These are phyloP conservation scores for Sitophilus oryzae DNA, from an alignment of 1,140 invertebrate genomes.

Conservation along the genomic window DNA sequence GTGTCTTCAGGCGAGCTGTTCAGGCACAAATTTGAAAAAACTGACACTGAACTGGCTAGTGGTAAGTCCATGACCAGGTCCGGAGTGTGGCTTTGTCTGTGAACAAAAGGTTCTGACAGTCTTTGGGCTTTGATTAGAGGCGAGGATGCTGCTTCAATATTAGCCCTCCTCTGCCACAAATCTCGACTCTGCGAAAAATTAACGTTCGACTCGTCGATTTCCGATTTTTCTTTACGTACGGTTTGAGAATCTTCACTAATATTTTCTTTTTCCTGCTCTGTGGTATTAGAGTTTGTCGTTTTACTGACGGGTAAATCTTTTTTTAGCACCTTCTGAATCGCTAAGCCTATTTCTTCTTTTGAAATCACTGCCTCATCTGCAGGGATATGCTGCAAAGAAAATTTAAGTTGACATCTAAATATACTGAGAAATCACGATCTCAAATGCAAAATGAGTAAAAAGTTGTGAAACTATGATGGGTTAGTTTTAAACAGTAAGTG, in stretches of 20 bases:
- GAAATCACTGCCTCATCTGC: not conserved
- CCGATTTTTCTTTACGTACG: conserved; percentile 16
- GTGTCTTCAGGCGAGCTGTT: conserved; percentile 26
- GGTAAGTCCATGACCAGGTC: conserved; percentile 88
- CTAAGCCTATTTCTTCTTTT: not conserved
- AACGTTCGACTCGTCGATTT: conserved; percentile 37
- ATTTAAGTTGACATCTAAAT: not conserved
- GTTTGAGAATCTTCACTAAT: conserved; percentile 4
- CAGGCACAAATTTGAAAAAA: conserved; percentile 22
- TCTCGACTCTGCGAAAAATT: conserved; percentile 50
- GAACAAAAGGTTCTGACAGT: conserved; percentile 47
- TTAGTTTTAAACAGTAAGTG: not conserved
- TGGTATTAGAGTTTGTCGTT: not conserved
- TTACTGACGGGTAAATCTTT: not conserved
- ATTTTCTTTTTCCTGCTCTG: not conserved
- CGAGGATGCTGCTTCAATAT: conserved; percentile 46
- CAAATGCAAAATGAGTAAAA: not conserved
- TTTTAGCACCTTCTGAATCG: not conserved
- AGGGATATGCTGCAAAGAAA: conserved; percentile 4
- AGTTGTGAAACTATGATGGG: not conserved
- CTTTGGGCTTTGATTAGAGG: conserved; percentile 42
- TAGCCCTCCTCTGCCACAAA: conserved; percentile 56
- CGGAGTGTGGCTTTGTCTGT: conserved; percentile 64
- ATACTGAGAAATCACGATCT: not conserved
- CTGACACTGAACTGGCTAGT: conserved; percentile 46